phyloP scores from a whole-genome alignment of 2,113 vertebrate genomes.

The Cervus canadensis region DNA sequence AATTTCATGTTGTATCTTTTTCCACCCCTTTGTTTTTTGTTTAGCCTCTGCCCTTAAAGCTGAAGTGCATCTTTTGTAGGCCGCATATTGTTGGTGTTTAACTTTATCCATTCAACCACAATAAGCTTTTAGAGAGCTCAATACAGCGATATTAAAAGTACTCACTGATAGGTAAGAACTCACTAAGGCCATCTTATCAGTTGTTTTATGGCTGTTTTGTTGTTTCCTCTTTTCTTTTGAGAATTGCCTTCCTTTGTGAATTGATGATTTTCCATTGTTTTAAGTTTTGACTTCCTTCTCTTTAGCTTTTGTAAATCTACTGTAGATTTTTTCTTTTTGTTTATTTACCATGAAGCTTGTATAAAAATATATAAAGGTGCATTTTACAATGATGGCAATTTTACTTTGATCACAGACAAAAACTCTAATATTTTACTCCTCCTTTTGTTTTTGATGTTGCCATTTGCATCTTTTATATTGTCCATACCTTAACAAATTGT shows the following conservation, averaged over 20 bases:
- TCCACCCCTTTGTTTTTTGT: not conserved
- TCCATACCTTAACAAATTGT: not conserved
- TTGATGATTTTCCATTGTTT: not conserved
- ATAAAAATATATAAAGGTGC: not conserved
- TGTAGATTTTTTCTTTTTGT: not conserved
- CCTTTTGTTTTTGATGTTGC: not conserved
- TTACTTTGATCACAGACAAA: not conserved
- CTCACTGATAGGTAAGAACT: not conserved
- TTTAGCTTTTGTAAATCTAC: not conserved
- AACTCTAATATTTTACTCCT: not conserved
- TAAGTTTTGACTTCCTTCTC: not conserved
- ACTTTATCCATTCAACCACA: not conserved
- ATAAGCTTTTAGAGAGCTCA: not conserved
- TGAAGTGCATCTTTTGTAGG: not conserved
- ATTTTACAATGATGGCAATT: not conserved
- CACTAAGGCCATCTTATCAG: not conserved
- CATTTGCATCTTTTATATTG: not conserved
- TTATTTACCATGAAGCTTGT: not conserved
- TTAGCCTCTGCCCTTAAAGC: not conserved
- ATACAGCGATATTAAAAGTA: not conserved
- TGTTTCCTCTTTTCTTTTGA: not conserved
- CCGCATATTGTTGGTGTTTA: not conserved
- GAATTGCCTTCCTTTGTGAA: not conserved
- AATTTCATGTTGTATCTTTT: not conserved
- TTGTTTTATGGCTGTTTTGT: not conserved